These are phyloP conservation scores for Jordanella pulchra DNA, from an alignment of 2,797 vertebrate genomes.

Conservation along the genomic window DNA sequence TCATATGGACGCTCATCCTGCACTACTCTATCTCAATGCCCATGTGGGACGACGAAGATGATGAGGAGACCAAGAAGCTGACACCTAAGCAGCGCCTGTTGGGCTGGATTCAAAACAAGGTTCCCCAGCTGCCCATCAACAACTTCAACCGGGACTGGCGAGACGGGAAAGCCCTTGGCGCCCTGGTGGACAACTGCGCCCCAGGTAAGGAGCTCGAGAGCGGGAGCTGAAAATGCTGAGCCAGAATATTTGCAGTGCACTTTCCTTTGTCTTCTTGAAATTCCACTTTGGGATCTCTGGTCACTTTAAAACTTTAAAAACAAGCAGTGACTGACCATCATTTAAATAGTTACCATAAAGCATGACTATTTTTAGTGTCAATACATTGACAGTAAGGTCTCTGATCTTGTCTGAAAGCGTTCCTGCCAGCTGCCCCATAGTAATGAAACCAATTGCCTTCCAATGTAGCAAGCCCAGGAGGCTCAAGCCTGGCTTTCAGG, in stretches of 20 bases:
- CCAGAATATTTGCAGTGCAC: constrained; percentile 31
- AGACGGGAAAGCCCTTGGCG: constrained; percentile 91
- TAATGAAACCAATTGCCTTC: constrained; percentile 61
- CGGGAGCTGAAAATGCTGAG: constrained; percentile 46
- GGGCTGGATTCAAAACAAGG: constrained; percentile 97
- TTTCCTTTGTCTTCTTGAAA: constrained; percentile 27
- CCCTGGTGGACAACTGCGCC: constrained; percentile 95
- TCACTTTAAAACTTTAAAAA: neutral
- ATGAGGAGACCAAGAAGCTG: constrained; percentile 89
- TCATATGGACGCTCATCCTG: constrained; percentile 97
- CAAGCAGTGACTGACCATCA: constrained; percentile 9
- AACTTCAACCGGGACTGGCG: constrained; percentile 95
- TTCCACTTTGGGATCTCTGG: constrained; percentile 27
- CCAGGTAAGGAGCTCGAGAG: constrained; percentile 79
- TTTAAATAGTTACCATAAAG: constrained; percentile 29
- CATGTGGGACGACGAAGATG: constrained; percentile 96
- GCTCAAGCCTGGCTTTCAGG: constrained; percentile 57
- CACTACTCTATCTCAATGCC: constrained; percentile 98
- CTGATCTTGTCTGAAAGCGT: constrained; percentile 43
- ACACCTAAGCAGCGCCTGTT: constrained; percentile 93
- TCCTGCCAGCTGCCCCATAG: constrained; percentile 70
- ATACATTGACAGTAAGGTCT: constrained; percentile 16
- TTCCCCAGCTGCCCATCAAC: constrained; percentile 92
- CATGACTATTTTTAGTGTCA: constrained; percentile 21
- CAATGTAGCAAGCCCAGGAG: constrained; percentile 45